phyloP scores from a whole-genome alignment of 2,797 vertebrate genomes.

The Pelodytes ibericus region DNA sequence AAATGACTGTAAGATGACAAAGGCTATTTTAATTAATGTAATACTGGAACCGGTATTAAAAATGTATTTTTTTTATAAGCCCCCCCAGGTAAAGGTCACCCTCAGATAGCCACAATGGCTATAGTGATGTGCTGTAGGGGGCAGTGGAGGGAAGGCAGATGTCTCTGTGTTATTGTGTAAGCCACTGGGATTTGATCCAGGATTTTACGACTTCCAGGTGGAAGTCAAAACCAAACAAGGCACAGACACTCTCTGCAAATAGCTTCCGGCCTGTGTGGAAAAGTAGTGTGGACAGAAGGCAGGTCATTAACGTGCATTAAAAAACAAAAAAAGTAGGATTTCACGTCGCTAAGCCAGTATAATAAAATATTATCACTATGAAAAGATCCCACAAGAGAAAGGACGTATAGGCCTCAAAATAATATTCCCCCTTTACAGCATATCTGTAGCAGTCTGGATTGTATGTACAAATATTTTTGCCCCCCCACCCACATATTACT shows the following conservation, averaged over 20 bases:
- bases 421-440: no score
- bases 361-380: slow-evolving; percentile 23
- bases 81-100: no score
- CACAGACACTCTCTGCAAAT: slow-evolving; percentile 43
- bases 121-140: neutral
- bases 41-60: no score
- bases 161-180: neutral
- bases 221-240: slow-evolving; percentile 33
- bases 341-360: slow-evolving; percentile 27
- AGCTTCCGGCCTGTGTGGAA: slow-evolving; percentile 13
- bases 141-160: slow-evolving; percentile 14
- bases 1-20: no score
- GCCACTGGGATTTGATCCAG: slow-evolving; percentile 28
- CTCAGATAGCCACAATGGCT: no score
- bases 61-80: no score
- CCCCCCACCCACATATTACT: no score
- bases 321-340: slow-evolving; percentile 8
- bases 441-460: no score
- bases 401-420: neutral
- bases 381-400: neutral
- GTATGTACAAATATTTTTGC: no score
- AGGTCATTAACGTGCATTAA: slow-evolving; percentile 21
- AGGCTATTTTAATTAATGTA: no score
- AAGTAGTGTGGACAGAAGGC: slow-evolving; percentile 45
- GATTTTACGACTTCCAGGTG: slow-evolving; percentile 53